Evolutionary conservation across 1,140 invertebrate genomes (phyloP).

Genomic region (Neoseiulus cucumeris): DNA sequence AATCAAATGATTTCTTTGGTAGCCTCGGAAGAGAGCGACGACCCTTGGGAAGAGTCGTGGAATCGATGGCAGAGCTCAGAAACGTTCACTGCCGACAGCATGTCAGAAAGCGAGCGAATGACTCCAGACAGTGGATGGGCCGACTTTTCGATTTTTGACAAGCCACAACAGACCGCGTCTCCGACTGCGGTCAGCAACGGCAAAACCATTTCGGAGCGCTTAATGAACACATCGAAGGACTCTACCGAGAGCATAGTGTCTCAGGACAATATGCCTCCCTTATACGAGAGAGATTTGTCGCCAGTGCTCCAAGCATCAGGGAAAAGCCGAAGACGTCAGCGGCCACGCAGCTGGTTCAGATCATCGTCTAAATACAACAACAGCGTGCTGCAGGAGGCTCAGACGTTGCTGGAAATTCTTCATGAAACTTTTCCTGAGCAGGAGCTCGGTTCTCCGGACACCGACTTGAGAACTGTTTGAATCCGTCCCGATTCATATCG

Average conservation of each 20-base stretch:
- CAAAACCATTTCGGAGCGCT: not conserved
- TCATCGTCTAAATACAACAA: not conserved
- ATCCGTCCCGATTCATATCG: too few relatives aligned
- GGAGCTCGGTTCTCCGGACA: not conserved
- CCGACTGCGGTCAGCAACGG: too few relatives aligned
- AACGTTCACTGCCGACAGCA: too few relatives aligned
- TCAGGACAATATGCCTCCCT: not conserved
- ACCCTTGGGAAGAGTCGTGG: not conserved
- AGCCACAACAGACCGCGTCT: not conserved
- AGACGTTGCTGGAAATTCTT: not conserved
- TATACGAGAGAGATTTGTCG: not conserved
- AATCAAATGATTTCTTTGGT: conserved; percentile 8
- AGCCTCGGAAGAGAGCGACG: not conserved
- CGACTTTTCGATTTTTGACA: not conserved
- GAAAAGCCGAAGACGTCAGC: not conserved
- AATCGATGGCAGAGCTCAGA: too few relatives aligned
- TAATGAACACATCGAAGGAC: not conserved
- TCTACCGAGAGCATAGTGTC: not conserved
- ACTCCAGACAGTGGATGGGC: not conserved
- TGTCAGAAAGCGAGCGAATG: not conserved
- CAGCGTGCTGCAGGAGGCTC: not conserved
- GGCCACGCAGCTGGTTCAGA: not conserved
- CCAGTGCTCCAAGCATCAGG: not conserved
- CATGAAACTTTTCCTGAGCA: not conserved
- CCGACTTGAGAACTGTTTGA: not conserved